These are phyloP conservation scores for Upupa epops DNA, from an alignment of 2,113 vertebrate species.

Conservation along the genomic window DNA sequence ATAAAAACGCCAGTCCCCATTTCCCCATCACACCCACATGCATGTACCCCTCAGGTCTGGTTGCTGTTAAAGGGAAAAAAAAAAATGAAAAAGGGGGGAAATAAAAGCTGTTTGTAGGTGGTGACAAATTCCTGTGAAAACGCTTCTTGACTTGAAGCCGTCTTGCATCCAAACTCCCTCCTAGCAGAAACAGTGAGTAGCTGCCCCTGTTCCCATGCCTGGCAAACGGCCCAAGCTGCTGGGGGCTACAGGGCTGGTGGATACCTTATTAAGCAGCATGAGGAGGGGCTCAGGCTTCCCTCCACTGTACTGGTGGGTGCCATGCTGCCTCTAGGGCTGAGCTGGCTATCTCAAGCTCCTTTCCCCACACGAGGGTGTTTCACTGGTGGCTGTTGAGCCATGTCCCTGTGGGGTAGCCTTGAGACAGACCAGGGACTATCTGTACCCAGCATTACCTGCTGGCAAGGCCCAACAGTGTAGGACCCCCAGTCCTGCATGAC, in stretches of 20 bases:
- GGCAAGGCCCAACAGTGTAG: accelerated
- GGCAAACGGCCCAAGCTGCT: background rate
- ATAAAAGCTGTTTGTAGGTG: conserved; percentile 10
- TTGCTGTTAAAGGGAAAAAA: background rate
- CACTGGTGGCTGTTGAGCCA: background rate
- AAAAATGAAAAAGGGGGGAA: accelerated
- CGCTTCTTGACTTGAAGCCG: background rate
- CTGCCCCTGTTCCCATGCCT: background rate
- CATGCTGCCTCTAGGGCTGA: accelerated
- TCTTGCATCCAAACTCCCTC: background rate
- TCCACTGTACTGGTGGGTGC: accelerated
- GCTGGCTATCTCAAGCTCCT: background rate
- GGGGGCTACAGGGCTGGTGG: background rate
- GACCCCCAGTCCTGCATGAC: background rate
- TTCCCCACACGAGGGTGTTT: background rate
- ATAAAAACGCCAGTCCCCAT: background rate
- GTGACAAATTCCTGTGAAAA: conserved; percentile 33
- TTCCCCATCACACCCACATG: background rate
- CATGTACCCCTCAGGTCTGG: background rate
- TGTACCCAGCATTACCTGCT: background rate
- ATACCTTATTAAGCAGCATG: accelerated
- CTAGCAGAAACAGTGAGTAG: accelerated
- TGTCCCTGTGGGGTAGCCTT: accelerated
- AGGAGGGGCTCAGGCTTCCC: accelerated
- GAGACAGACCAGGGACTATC: background rate